Percentiles rank a stretch among this genome's conserved stretches.
Evolutionary conservation across 2,888 invertebrate species (phyloP).

Genomic region (Anodontia alba): DNA sequence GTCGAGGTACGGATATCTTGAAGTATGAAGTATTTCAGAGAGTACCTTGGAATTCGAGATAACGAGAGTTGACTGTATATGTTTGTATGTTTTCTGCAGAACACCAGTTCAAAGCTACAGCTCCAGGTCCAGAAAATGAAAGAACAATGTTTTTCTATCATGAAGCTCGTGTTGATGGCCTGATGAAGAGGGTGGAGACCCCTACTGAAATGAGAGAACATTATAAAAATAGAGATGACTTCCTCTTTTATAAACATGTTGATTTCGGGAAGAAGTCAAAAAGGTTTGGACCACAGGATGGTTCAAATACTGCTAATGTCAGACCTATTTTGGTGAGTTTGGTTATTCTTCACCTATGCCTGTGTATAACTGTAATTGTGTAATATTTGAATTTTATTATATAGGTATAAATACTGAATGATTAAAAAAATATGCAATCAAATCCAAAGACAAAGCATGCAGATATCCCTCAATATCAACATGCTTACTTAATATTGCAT

Average conservation of each 20-base stretch:
- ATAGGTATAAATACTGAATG: too few relatives aligned
- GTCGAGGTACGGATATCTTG: too few relatives aligned
- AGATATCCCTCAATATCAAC: too few relatives aligned
- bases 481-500: too few relatives aligned
- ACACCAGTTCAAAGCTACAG: slow-evolving; percentile 82
- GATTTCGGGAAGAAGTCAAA: slow-evolving; percentile 83
- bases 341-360: too few relatives aligned
- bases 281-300: slow-evolving; percentile 84
- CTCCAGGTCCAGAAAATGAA: slow-evolving; percentile 84
- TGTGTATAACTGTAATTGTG: too few relatives aligned
- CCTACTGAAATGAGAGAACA: slow-evolving; percentile 83
- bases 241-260: slow-evolving; percentile 82
- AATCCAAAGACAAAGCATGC: too few relatives aligned
- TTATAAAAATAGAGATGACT: slow-evolving; percentile 82
- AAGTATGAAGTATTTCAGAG: too few relatives aligned
- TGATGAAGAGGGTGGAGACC: slow-evolving; percentile 85
- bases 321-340: slow-evolving; percentile 80
- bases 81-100: slow-evolving; percentile 68
- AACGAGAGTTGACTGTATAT: too few relatives aligned
- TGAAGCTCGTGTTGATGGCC: slow-evolving; percentile 90
- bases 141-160: slow-evolving; percentile 88
- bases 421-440: too few relatives aligned
- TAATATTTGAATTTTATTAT: too few relatives aligned
- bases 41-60: too few relatives aligned
- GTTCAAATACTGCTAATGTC: slow-evolving; percentile 64